Evolutionary conservation across 2,888 invertebrate species (phyloP).

Genomic region (Subacronicta megacephala): DNA sequence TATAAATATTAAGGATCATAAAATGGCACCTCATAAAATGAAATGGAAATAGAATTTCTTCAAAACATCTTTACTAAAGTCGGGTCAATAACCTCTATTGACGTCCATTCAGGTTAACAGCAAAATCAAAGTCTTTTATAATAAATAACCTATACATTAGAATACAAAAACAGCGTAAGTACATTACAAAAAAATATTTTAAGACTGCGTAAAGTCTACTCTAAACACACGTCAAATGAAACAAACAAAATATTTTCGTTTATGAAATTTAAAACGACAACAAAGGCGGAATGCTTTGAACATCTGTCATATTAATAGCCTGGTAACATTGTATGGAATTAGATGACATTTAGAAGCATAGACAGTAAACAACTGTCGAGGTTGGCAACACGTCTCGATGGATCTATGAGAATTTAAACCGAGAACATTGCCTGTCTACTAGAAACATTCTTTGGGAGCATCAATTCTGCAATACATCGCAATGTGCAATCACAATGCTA

Average conservation of each 20-base stretch:
- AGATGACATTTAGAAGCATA: constrained; percentile 63
- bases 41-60: constrained; percentile 36
- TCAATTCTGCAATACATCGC: constrained; percentile 37
- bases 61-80: constrained; percentile 28
- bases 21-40: constrained; percentile 25
- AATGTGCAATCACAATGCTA: constrained; percentile 31
- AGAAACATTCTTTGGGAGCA: constrained; percentile 31
- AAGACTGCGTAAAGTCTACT: constrained; percentile 25
- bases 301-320: constrained; percentile 66
- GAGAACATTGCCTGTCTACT: constrained; percentile 13
- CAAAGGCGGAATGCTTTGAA: constrained; percentile 55
- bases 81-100: constrained; percentile 38
- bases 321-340: constrained; percentile 62
- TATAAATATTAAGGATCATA: constrained; percentile 18
- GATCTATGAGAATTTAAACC: constrained; percentile 55
- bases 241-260: constrained; percentile 42
- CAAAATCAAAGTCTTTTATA: constrained; percentile 37
- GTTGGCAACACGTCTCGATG: constrained; percentile 49
- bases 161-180: constrained; percentile 15
- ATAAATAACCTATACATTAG: constrained; percentile 32
- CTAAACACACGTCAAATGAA: constrained; percentile 39
- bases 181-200: constrained; percentile 16
- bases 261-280: constrained; percentile 53
- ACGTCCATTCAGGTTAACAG: constrained; percentile 35
- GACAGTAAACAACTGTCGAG: constrained; percentile 34